Conservation (phyloP, 2,113 vertebrate species). For the Erpornis zantholeuca region DNA sequence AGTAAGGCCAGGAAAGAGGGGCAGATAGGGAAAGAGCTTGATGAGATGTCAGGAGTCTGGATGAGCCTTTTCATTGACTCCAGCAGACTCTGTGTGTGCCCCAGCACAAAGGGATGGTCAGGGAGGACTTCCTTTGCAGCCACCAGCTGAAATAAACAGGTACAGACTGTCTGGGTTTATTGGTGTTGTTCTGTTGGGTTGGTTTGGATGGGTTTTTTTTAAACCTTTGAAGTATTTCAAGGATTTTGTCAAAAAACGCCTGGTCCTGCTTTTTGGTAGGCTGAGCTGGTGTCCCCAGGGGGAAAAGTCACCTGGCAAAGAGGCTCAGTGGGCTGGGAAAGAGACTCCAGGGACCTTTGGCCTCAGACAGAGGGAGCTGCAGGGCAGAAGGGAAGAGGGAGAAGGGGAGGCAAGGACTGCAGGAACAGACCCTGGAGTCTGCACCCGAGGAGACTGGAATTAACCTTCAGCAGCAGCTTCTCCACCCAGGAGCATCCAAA, state of each 20-base stretch:
- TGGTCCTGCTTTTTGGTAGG: background rate
- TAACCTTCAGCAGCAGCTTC: background rate
- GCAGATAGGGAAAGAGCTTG: constrained; percentile 52
- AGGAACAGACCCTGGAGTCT: background rate
- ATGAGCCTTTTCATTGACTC: constrained; percentile 1
- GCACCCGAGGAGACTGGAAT: fast-evolving
- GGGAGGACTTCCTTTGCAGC: background rate
- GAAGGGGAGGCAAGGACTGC: background rate
- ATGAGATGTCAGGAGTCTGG: constrained; percentile 9
- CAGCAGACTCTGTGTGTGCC: background rate
- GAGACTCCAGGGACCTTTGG: background rate
- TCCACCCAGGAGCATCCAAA: background rate
- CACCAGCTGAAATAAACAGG: background rate
- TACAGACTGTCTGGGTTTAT: background rate
- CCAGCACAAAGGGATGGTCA: background rate
- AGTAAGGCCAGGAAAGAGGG: constrained; percentile 39
- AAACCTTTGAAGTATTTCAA: background rate
- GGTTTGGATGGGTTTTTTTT: background rate
- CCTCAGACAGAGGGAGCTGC: background rate
- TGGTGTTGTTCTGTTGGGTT: background rate
- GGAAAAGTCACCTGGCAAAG: background rate
- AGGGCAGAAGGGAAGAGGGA: background rate
- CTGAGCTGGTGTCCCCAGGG: background rate
- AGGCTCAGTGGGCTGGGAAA: background rate
- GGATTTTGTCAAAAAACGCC: background rate